Evolutionary conservation across 2,888 invertebrate genomes (phyloP).

Genomic region (Chrysolina oricalcia): DNA sequence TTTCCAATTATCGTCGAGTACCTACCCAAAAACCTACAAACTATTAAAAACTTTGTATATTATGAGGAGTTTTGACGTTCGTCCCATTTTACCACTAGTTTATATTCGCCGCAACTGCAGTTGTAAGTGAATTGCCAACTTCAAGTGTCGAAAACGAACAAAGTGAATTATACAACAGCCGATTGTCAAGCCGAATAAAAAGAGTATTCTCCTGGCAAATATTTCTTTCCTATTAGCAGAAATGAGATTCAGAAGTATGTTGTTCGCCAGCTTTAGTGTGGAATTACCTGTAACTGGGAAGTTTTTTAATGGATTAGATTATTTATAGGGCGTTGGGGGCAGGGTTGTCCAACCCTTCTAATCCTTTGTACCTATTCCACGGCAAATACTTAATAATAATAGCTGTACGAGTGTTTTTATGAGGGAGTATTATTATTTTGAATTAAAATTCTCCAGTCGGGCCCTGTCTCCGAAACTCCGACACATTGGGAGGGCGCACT

Average conservation of each 20-base stretch:
- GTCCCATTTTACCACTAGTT: conserved; percentile 2
- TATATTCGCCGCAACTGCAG: conserved; percentile 12
- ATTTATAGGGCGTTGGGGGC: neutral
- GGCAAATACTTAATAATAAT: too few species aligned
- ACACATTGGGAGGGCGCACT: too few species aligned
- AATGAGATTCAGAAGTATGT: conserved; percentile 1
- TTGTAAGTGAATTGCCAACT: conserved; percentile 17
- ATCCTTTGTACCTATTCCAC: too few species aligned
- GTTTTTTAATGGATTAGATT: conserved; percentile 2
- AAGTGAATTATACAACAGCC: neutral
- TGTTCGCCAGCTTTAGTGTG: neutral
- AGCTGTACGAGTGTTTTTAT: too few species aligned
- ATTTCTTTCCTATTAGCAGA: conserved; percentile 11
- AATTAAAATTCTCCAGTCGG: too few species aligned
- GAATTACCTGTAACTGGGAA: neutral
- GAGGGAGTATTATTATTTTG: too few species aligned
- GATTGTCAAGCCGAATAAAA: conserved; percentile 10
- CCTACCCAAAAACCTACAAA: conserved; percentile 18
- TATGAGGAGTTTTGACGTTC: conserved; percentile 24
- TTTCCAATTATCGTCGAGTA: conserved; percentile 21
- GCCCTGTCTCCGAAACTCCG: too few species aligned
- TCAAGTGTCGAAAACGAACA: conserved; percentile 24
- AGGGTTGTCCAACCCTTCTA: neutral
- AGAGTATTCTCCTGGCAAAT: neutral
- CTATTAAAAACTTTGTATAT: conserved; percentile 20